phyloP scores from a whole-genome alignment of 2,888 invertebrate species.

The Eutolmus rufibarbis region DNA sequence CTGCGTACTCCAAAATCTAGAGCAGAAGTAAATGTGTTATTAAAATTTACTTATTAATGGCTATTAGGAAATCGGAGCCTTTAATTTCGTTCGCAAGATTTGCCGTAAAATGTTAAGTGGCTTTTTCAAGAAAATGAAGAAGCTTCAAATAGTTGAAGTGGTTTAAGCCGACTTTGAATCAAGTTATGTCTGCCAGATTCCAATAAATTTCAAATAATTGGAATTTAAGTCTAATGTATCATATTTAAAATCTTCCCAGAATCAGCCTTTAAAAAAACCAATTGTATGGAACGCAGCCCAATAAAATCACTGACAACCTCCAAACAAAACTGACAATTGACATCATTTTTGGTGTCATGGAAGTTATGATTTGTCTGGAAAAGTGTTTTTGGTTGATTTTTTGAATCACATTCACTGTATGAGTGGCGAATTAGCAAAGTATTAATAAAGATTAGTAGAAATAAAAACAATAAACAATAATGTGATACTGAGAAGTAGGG shows the following conservation, averaged over 20 bases:
- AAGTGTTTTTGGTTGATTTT: background rate
- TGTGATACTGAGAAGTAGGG: background rate
- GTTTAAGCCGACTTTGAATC: too few species aligned
- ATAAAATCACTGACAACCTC: background rate
- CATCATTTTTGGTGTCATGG: background rate
- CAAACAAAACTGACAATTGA: background rate
- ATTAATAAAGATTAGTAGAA: background rate
- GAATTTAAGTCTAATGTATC: background rate
- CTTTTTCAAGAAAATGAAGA: too few species aligned
- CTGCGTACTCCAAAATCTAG: background rate
- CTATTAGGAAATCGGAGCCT: too few species aligned
- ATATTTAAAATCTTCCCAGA: background rate
- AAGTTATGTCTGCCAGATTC: too few species aligned
- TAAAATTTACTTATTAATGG: too few species aligned
- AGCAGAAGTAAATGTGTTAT: background rate
- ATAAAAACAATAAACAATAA: background rate
- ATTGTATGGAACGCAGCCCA: background rate
- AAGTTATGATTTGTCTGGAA: background rate
- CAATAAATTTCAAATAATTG: too few species aligned
- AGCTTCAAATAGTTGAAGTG: too few species aligned
- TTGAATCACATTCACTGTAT: background rate
- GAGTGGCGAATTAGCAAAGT: background rate
- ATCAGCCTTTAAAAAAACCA: background rate
- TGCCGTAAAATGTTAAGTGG: too few species aligned
- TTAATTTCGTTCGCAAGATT: too few species aligned